phyloP scores from a whole-genome alignment of 2,797 vertebrate genomes.

The Tenualosa ilisha region DNA sequence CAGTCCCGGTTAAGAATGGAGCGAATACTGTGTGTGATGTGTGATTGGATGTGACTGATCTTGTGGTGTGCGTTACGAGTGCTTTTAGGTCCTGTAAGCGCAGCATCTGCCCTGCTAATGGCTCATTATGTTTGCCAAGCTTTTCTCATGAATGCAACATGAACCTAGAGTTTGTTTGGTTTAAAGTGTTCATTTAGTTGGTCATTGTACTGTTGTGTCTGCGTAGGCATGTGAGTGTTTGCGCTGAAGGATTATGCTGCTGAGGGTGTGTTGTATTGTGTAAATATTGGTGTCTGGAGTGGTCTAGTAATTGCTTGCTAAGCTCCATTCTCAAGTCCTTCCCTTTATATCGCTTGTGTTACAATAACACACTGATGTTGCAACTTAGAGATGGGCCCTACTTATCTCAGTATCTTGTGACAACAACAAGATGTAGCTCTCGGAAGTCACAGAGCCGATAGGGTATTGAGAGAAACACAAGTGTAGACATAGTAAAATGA shows the following conservation, averaged over 20 bases:
- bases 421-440: not conserved
- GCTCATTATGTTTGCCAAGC: not conserved
- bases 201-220: not conserved
- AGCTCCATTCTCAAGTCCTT: not conserved
- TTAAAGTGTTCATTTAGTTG: not conserved
- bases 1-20: not conserved
- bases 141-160: not conserved
- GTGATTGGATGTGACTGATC: not conserved
- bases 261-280: not conserved
- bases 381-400: not conserved
- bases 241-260: not conserved
- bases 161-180: not conserved
- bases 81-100: not conserved
- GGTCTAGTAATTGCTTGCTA: not conserved
- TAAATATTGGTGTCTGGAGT: constrained; percentile 7
- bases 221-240: not conserved
- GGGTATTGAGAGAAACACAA: not conserved
- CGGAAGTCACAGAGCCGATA: not conserved
- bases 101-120: not conserved
- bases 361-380: not conserved
- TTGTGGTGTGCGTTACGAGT: not conserved
- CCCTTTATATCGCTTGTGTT: not conserved
- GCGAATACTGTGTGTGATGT: not conserved
- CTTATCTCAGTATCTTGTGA: not conserved
- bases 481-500: not conserved